Evolutionary conservation across 2,888 invertebrate species (phyloP).

Genomic region (Alviniconcha strummeri): DNA sequence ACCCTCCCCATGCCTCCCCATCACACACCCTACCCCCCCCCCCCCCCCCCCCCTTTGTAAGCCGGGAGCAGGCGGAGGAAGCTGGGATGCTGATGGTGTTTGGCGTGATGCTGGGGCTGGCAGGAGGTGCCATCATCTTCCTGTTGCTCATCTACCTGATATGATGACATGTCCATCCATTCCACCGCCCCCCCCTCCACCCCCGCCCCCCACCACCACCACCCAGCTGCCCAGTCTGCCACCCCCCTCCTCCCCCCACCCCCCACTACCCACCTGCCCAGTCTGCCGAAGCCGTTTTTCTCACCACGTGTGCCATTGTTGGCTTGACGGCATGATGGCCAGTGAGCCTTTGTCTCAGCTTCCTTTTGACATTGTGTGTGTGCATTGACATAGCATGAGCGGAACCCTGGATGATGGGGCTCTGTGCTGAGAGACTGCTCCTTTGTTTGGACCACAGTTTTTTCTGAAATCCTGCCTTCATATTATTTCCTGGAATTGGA

Average conservation of each 20-base stretch:
- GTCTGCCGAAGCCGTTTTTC: background rate
- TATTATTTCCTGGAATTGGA: too few species aligned
- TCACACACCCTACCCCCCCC: background rate
- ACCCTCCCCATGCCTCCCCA: background rate
- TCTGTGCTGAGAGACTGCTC: too few species aligned
- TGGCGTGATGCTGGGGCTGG: constrained; percentile 88
- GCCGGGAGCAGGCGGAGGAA: constrained; percentile 87
- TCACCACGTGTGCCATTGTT: background rate
- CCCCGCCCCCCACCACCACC: background rate
- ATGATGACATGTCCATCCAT: constrained; percentile 22
- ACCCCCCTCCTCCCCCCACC: background rate
- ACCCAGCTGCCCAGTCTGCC: background rate
- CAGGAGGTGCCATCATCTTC: constrained; percentile 87
- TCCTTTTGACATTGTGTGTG: too few species aligned
- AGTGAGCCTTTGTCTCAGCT: too few species aligned
- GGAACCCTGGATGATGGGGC: too few species aligned
- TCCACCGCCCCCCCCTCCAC: background rate
- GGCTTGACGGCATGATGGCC: background rate
- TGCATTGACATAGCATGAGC: too few species aligned
- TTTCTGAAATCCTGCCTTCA: too few species aligned
- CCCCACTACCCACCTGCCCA: background rate
- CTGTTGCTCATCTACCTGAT: constrained; percentile 70
- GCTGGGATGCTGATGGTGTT: constrained; percentile 92
- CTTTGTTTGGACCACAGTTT: too few species aligned
- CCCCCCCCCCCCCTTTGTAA: constrained; percentile 72